Evolutionary conservation across 2,113 vertebrate species (phyloP).

Genomic region (Limnothrissa miodon): DNA sequence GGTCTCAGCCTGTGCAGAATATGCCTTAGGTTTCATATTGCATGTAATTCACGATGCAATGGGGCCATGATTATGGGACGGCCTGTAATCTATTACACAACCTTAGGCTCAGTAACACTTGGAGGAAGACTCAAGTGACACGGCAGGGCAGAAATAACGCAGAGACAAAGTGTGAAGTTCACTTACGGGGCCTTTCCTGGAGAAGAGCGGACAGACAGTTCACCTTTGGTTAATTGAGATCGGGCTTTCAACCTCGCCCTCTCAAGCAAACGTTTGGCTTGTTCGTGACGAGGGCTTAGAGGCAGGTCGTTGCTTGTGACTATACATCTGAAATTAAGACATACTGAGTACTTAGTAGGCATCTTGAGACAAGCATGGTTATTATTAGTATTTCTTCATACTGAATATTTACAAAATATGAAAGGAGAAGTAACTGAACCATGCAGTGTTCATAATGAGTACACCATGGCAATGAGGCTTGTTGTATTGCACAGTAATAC

Average conservation of each 20-base stretch:
- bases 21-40: constrained; percentile 22
- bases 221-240: constrained; percentile 78
- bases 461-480: too few species aligned
- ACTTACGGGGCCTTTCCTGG: constrained; percentile 74
- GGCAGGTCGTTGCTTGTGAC: constrained; percentile 71
- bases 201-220: constrained; percentile 69
- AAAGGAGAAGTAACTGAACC: too few species aligned
- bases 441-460: too few species aligned
- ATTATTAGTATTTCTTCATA: neutral
- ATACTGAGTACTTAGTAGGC: neutral
- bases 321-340: constrained; percentile 66
- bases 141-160: neutral
- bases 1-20: neutral
- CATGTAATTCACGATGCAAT: neutral
- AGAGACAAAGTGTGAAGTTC: neutral
- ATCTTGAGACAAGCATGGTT: neutral
- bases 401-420: too few species aligned
- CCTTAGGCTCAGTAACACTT: constrained; percentile 16
- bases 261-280: constrained; percentile 86
- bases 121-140: neutral
- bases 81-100: constrained; percentile 38
- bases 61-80: constrained; percentile 29
- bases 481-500: too few species aligned
- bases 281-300: constrained; percentile 84
- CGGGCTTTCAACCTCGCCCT: constrained; percentile 86